These are phyloP conservation scores for Lepidocolaptes lacrymiger DNA, from an alignment of 2,797 vertebrate genomes.

Conservation along the genomic window DNA sequence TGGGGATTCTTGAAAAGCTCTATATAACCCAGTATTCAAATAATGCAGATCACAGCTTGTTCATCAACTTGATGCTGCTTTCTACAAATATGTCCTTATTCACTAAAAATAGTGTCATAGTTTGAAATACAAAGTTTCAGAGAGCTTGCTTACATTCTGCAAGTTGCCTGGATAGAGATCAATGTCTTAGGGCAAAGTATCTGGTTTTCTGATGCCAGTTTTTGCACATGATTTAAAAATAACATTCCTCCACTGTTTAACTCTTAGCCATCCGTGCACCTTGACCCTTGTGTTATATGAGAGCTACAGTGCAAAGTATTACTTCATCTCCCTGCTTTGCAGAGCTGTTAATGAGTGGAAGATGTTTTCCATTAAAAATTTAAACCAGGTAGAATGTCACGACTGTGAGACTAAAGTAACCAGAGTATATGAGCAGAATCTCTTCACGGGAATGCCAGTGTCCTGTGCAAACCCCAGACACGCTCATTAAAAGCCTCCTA, in stretches of 20 bases:
- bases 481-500: not conserved
- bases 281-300: not conserved
- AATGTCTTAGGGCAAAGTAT: not conserved
- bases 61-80: conserved; percentile 19
- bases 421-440: not conserved
- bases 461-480: not conserved
- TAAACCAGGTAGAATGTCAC: not conserved
- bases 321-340: not conserved
- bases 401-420: not conserved
- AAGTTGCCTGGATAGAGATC: not conserved
- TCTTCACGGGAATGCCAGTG: not conserved
- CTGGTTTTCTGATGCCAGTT: not conserved
- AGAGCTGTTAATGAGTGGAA: not conserved
- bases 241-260: not conserved
- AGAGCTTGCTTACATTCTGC: not conserved
- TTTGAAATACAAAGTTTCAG: not conserved
- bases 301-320: not conserved
- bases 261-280: not conserved
- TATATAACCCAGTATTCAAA: conserved; percentile 65
- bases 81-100: conserved; percentile 24
- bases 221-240: not conserved
- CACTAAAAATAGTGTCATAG: conserved; percentile 16
- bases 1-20: conserved; percentile 64
- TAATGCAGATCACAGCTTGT: not conserved
- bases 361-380: conserved; percentile 2